Base-by-base conservation (phyloP, 2,797 vertebrate genomes). In the Echeneis naucrates region DNA sequence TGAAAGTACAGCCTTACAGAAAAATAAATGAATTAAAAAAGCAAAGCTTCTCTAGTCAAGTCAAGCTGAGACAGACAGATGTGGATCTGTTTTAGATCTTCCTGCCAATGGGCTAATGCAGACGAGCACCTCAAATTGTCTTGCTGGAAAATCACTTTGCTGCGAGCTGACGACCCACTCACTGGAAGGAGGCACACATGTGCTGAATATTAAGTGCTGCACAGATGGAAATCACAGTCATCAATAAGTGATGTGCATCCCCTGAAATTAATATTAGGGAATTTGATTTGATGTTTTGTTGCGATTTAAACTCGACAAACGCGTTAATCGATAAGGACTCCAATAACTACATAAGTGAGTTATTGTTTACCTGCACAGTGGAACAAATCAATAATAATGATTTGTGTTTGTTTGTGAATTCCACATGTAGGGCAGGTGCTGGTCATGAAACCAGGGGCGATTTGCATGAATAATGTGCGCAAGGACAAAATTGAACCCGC, bases 181-280 rank as follows among this genome's bases (percentile, higher is more conserved):
- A 65, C 66, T 80, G 72, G 69, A 76, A 83, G 77, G 74, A 72
- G 77, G 68, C 57, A 32, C 58, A 50, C 81, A 62, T 84, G 86
- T 86, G 75, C 1, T n/a, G 88, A 93, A 90, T 93, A 88, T 69
- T 68, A 89, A 92, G 72, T 84, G 78, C 75, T 72, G 32, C 47
- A 47, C 59, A 58, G 59, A 71, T 45, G 59, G n/a, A 42, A 63
- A 65, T 67, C 69, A 67, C 48, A 7, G 45, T 30, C 70, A 73
- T 66, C 59, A 26, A 30, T 56, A 8, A n/a, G 13, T 8, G 52
- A 47, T 51, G 47, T 48, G 55, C 40, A 66, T 42, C 21, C 27
- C 24, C 17, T 52, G 53, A 68, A 65, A 77, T 68, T 9, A 69
- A 73, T 21, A 62, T 60, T 21, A 30, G n/a, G 30, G 37, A 59